Base-by-base conservation (phyloP, 35 echinoderm and acorn worm genomes). In the Diadema setosum region DNA sequence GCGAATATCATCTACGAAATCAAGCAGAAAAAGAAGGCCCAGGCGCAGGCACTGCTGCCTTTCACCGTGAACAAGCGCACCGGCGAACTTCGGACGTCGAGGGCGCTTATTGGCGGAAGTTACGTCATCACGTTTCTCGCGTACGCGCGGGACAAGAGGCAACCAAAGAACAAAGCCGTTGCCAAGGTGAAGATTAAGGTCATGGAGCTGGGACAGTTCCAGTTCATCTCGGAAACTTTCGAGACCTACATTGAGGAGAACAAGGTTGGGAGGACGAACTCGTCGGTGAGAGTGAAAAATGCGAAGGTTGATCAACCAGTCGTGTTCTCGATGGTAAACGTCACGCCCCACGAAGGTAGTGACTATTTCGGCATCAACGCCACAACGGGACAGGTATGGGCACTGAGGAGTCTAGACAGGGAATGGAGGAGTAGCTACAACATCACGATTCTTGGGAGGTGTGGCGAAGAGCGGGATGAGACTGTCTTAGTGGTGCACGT, bases 161-260 rank as follows among this genome's bases (percentile, higher is more conserved):
- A 87, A 25, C 64, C 42, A 14, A 87, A 87, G 15, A 69, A 73
- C 42, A 87, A 87, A 46, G 63, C 85, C 8, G 46, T 48, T 8
- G 41, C 65, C 60, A 70, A 70, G 50, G 69, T 87, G n/a, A 87
- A 65, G 18, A 43, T 87, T 18, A 20, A 48, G 49, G 65, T 87
- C 42, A 24, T 87, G 27, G 57, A 87, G 16, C 63, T 85, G 31
- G 83, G 61, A 5, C 58, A 25, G 5, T 65, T 85, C 52, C 16
- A 59, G 39, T 85, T 85, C 56, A 65, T 61, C 39, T 49, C 82
- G 14, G 30, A 84, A 41, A 84, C 26, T 15, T 17, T 84, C 5
- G 58, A 87, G 15, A 85, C 84, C 9, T 82, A 57, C 81, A 93
- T 93, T 5, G 86, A 75, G 36, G 91, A 93, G 65, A 93, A 93